A percentile compares a stretch with the other conserved stretches of the same genome.
Evolutionary conservation across 1,140 invertebrate genomes (phyloP).

Genomic region (Drosophila novamexicana): DNA sequence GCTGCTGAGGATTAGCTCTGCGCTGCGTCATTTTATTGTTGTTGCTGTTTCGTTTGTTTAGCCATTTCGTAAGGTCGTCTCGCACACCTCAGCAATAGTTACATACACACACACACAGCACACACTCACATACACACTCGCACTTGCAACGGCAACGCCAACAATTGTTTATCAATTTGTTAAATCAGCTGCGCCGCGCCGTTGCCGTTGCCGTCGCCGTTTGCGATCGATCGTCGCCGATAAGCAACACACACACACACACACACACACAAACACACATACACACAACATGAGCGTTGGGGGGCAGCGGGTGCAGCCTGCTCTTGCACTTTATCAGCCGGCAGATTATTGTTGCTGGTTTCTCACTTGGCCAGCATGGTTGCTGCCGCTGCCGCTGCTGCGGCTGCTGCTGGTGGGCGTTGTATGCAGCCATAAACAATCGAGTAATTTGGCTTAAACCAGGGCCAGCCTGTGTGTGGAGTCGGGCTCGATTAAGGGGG

Average conservation of each 20-base stretch:
- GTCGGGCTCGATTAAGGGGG: not conserved
- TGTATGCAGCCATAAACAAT: conserved; percentile 81
- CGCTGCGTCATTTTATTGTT: conserved; percentile 45
- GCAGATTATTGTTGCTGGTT: conserved; percentile 83
- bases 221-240: conserved; percentile 80
- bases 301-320: not conserved
- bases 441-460: conserved; percentile 76
- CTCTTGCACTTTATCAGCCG: conserved; percentile 66
- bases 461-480: conserved; percentile 32
- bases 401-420: conserved; percentile 66
- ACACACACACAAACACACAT: conserved; percentile 7
- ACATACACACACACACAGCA: conserved; percentile 16
- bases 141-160: conserved; percentile 58
- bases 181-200: conserved; percentile 70
- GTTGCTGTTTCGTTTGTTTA: conserved; percentile 68
- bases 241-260: conserved; percentile 59
- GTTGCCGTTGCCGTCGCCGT: conserved; percentile 41
- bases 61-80: conserved; percentile 73
- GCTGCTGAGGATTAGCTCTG: conserved; percentile 54
- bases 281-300: conserved; percentile 17
- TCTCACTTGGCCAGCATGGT: conserved; percentile 65
- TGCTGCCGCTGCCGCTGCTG: conserved; percentile 16
- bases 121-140: not conserved
- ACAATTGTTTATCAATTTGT: conserved; percentile 84
- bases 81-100: conserved; percentile 23